These are phyloP conservation scores for Euglossa dilemma DNA, from an alignment of 1,140 invertebrate species.

Conservation along the genomic window DNA sequence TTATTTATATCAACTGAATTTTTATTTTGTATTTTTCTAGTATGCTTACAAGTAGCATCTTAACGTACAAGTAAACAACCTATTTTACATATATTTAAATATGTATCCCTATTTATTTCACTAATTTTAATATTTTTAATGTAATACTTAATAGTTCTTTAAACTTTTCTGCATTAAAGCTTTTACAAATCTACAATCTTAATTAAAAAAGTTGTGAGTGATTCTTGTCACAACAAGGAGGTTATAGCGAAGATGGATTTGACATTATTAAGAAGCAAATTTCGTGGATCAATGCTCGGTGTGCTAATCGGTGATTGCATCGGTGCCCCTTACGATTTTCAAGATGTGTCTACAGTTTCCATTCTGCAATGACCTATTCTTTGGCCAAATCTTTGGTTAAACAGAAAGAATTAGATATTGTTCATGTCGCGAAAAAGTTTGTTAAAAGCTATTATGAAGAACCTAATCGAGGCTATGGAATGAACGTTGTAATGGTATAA, in stretches of 20 bases:
- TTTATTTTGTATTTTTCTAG: neutral
- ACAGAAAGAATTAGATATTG: constrained; percentile 83
- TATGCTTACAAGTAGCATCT: constrained; percentile 8
- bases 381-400: constrained; percentile 86
- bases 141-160: no score
- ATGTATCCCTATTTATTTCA: neutral
- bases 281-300: constrained; percentile 87
- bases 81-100: neutral
- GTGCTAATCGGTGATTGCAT: constrained; percentile 89
- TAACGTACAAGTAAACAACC: neutral
- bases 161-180: neutral
- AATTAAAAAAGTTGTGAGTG: neutral
- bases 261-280: constrained; percentile 83
- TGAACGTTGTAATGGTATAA: constrained; percentile 80
- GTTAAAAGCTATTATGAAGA: constrained; percentile 86
- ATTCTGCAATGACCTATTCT: constrained; percentile 89
- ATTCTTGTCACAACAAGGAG: neutral
- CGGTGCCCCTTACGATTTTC: constrained; percentile 88
- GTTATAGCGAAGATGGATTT: constrained; percentile 76
- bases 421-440: constrained; percentile 86
- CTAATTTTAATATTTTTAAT: neutral
- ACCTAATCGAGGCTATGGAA: constrained; percentile 87
- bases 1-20: neutral
- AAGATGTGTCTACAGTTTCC: constrained; percentile 78
- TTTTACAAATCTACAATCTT: no score